Base-by-base conservation (phyloP, 2,888 invertebrate species). In the Caenorhabditis doughertyi region DNA sequence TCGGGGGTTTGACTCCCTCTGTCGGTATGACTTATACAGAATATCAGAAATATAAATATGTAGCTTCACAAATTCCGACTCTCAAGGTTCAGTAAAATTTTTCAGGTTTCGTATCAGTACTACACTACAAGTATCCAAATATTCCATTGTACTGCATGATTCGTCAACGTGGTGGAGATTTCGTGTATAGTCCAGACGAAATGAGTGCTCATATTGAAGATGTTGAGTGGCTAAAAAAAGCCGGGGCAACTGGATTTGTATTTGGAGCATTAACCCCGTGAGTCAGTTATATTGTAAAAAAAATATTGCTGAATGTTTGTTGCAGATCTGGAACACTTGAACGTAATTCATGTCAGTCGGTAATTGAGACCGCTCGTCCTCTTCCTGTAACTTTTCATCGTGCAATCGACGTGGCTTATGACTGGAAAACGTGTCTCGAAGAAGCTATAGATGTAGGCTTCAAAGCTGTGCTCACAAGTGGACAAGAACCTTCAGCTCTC, bases 231-330 rank as follows among this genome's bases (percentile, higher is more conserved):
- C 58, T 87, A n/a, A 85, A 79, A 56, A 71, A 82, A 25, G 81
- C 83, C 18, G 86, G 86, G 8, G 87, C 87, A 13, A 35, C 60
- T 18, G 87, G 87, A 42, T 87, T 88, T 49, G 88, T 88, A 11
- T 87, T 88, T 55, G 88, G 88, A 2, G 74, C 76, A 11, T 56
- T 88, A 4, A 81, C 80, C 0, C 39, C 56, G 87, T 87, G 18
- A 56, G 84, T 9, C 11, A 51, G n/a, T n/a, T 56, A 32, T 16
- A 21, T 2, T 11, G 7, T 39, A 39, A 35, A 8, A 62, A 42
- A 27, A 4, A 29, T 29, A 18, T 60, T 5, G 16, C 21, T 39
- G 18, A n/a, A 21, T 51, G 8, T 29, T 32, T 2, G 11, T 58
- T 70, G 64, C 25, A 87, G 87, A 35, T 23, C 67, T 16, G 83